A percentile compares a stretch with the other conserved stretches of the same genome.
Conservation (phyloP, 2,797 vertebrate species). For the Halcyon chelicuti region DNA sequence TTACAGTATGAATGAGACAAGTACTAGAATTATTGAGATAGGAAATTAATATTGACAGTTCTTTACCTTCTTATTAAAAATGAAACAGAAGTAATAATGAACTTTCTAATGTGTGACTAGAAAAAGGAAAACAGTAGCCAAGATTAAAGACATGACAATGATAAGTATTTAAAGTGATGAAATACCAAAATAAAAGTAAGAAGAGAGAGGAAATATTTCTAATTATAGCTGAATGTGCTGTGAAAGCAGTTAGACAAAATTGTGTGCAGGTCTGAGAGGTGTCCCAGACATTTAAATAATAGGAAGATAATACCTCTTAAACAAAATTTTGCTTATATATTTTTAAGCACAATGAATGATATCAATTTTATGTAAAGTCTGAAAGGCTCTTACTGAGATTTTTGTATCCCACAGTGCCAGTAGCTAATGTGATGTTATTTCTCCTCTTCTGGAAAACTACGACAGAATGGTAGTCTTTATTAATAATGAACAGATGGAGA, state of each 20-base stretch:
- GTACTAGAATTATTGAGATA: not conserved
- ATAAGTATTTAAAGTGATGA: not conserved
- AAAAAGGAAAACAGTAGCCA: not conserved
- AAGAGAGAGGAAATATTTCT: not conserved
- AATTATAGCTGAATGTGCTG: not conserved
- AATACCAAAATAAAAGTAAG: not conserved
- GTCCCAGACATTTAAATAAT: not conserved
- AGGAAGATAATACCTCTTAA: not conserved
- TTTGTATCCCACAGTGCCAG: not conserved
- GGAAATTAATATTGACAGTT: constrained; percentile 11
- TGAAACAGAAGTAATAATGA: not conserved
- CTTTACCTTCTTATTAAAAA: not conserved
- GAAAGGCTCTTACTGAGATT: not conserved
- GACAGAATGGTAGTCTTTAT: not conserved
- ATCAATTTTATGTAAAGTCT: not conserved
- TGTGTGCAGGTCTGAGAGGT: not conserved
- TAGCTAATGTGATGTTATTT: not conserved
- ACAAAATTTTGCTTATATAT: not conserved
- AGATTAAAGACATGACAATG: not conserved
- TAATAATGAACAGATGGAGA: not conserved
- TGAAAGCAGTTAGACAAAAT: not conserved
- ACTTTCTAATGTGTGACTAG: not conserved
- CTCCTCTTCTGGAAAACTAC: not conserved
- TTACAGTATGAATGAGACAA: not conserved
- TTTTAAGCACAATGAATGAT: not conserved